Evolutionary conservation across 2,888 invertebrate species (phyloP), one percentile per base, ranked within the genome.

Genomic region (Tanytarsus gracilentus): DNA sequence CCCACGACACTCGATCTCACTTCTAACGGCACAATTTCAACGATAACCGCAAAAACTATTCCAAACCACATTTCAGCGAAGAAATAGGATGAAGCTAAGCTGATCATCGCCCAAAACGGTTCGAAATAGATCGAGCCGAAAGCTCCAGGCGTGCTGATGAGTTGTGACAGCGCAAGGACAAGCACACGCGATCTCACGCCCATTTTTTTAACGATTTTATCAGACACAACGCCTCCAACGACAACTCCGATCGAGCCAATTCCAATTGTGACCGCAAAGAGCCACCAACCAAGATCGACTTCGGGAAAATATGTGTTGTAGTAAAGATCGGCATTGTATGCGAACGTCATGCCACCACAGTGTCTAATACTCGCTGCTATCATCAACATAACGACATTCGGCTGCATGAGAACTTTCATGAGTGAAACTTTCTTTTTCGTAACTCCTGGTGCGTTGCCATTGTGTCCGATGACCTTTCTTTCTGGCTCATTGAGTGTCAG

Each of bases 301-400:
- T 90, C 89, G 0, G 92, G 92, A 75, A 89, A 92, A 73, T 91
- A 91, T 62, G 82, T 84, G n/a, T 53, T 53, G 25, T 40, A 56
- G 75, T 90, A 92, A 55, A 91, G 77, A 70, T 92, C 91, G 5
- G 91, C 90, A 72, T 92, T 92, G 77, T 92, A 92, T 0, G 91
- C 91, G 74, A 92, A 92, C 63, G 86, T 86, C 85, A 91, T 88
- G 63, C 92, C 92, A 65, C 89, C 91, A 65, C 88, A 88, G 75
- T 92, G 91, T 66, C 91, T 81, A 65, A 92, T 85, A 39, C 90
- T 89, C 16, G 91, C 91, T n/a, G 90, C 91, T 1, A 91, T 71
- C 70, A 88, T 88, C 59, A 92, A 75, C 69, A 91, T 78, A 29
- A 91, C 75, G 64, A 92, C 80, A 61, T 89, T 79, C 1, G 91